Base-by-base conservation (phyloP, 2,113 vertebrate genomes). In the Vanacampus margaritifer region DNA sequence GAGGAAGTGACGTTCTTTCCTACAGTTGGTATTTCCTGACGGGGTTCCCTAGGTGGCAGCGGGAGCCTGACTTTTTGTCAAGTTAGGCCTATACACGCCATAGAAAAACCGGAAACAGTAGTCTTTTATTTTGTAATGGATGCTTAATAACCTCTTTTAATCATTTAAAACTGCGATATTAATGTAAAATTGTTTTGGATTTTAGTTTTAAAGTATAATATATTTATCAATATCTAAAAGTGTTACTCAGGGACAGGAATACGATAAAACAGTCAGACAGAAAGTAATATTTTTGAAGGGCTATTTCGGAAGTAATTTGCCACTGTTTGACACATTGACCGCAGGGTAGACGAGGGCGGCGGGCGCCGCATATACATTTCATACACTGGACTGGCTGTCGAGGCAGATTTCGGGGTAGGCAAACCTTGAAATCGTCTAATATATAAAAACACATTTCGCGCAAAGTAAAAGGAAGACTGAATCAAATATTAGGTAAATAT, bases 1-100 rank as follows among this genome's bases (percentile, higher is more conserved):
- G 5, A 17, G 85, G 87, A 91, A 84, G 76, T 92, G 85, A 91
- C 83, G 88, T 41, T 0, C 0, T 71, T 72, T 74, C 65, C 46
- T 72, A 41, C 48, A 14, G 65, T 81, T 84, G 86, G 84, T 81
- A 88, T 84, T 88, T 92, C 89, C 86, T 84, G 81, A 84, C 63
- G 88, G 89, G 69, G 81, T 90, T 88, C n/a, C 54, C 26, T 32
- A 9, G 74, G 74, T 39, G 65, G 62, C 28, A 65, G 69, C 1
- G 3, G n/a, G 5, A 69, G 41, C 5, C 14, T 24, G 23, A 62
- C n/a, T 62, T 37, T 8, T 58, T 1, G 53, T 82, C 65, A 85
- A 73, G 63, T 19, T 69, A 50, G 8, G 59, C 6, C 16, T 1
- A 39, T 8, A 50, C 3, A 53, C 26, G 1, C 32, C 2, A 35